Conservation (phyloP, 2,888 invertebrate genomes). For the Drosophila phalerata region DNA sequence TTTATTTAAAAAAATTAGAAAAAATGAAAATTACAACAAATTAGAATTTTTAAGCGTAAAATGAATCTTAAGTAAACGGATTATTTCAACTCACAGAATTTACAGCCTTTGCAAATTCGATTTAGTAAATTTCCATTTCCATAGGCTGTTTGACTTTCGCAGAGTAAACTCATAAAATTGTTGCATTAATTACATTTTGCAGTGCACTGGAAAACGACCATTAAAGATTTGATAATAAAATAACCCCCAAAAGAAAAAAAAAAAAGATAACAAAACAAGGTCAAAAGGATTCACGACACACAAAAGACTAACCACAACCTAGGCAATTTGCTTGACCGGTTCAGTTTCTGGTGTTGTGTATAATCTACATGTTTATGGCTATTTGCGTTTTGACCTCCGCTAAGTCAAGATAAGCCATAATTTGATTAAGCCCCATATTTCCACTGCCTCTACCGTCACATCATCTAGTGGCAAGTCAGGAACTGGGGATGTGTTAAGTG, state of each 20-base stretch:
- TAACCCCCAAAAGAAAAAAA: slow-evolving; percentile 11
- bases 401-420: slow-evolving; percentile 76
- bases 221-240: slow-evolving; percentile 58
- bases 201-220: slow-evolving; percentile 40
- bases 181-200: slow-evolving; percentile 65
- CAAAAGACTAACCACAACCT: slow-evolving; percentile 15
- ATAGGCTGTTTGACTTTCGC: slow-evolving; percentile 20
- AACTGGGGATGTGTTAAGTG: slow-evolving; percentile 70
- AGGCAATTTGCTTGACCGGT: slow-evolving; percentile 35
- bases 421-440: slow-evolving; percentile 65
- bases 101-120: slow-evolving; percentile 11
- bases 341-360: slow-evolving; percentile 42
- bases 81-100: not conserved
- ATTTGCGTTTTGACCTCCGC: slow-evolving; percentile 80
- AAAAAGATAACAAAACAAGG: slow-evolving; percentile 58
- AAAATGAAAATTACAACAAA: not conserved
- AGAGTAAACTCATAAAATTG: slow-evolving; percentile 45
- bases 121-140: slow-evolving; percentile 10
- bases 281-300: slow-evolving; percentile 44
- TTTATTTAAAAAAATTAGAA: not conserved
- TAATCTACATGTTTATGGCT: slow-evolving; percentile 80
- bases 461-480: not conserved
- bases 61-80: not conserved
- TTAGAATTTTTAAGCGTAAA: not conserved
- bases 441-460: slow-evolving; percentile 1